Percentiles rank a stretch among this genome's conserved stretches.
Evolutionary conservation across 2,888 invertebrate genomes (phyloP).

Genomic region (Empis livida): DNA sequence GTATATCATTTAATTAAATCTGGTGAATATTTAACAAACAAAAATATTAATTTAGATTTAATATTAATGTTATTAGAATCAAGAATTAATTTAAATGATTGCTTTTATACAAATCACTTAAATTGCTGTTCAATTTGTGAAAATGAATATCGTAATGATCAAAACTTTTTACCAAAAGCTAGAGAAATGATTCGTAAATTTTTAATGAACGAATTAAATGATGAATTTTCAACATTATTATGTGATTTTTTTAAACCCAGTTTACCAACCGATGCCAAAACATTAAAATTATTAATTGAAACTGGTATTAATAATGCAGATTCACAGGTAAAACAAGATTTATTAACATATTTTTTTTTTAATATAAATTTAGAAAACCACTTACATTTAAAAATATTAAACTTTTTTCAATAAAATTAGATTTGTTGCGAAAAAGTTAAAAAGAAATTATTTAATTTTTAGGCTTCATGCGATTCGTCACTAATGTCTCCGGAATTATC

Average conservation of each 20-base stretch:
- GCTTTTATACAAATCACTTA: constrained; percentile 39
- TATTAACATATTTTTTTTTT: background rate
- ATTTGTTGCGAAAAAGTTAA: too few species aligned
- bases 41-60: constrained; percentile 30
- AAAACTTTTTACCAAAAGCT: constrained; percentile 32
- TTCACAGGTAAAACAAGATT: constrained; percentile 22
- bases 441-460: constrained; percentile 5
- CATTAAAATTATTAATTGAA: constrained; percentile 57
- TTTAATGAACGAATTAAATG: constrained; percentile 33
- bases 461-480: constrained; percentile 34
- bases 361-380: too few species aligned
- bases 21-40: constrained; percentile 45
- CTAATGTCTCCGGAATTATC: constrained; percentile 34
- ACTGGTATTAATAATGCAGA: constrained; percentile 50
- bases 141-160: constrained; percentile 31
- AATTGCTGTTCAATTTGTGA: constrained; percentile 35
- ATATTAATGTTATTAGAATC: constrained; percentile 34
- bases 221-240: constrained; percentile 34
- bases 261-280: constrained; percentile 55
- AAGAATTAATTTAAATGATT: constrained; percentile 32
- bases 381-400: too few species aligned
- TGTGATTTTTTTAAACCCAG: constrained; percentile 43
- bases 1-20: constrained; percentile 55
- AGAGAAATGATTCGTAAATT: constrained; percentile 32
- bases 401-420: background rate